Percentiles rank a stretch among this genome's conserved stretches.
Evolutionary conservation across 2,888 invertebrate species (phyloP).

Genomic region (Andrena flavipes): DNA sequence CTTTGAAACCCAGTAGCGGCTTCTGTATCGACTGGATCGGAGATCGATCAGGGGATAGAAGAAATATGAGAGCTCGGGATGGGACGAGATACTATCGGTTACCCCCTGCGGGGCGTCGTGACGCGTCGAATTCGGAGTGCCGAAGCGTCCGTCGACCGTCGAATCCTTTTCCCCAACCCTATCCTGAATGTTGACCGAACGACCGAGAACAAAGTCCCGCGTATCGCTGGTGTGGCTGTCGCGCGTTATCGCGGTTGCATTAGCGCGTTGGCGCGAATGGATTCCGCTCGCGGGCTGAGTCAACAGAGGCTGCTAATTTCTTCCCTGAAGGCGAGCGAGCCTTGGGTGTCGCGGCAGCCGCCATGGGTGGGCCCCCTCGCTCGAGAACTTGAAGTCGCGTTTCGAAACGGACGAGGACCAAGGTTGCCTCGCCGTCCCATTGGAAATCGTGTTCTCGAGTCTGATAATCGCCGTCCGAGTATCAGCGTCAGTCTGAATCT

Average conservation of each 20-base stretch:
- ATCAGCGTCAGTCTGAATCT: background rate
- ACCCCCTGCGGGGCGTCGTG: conserved; percentile 51
- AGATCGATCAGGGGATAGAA: conserved; percentile 6
- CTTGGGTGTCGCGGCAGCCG: conserved; percentile 17
- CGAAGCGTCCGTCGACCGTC: background rate
- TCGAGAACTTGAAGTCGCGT: background rate
- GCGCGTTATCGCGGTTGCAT: conserved; percentile 60
- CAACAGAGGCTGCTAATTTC: conserved; percentile 60
- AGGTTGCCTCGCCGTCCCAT: background rate
- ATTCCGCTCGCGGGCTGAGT: conserved; percentile 56
- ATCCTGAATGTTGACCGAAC: conserved; percentile 30
- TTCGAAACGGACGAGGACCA: background rate
- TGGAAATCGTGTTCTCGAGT: background rate
- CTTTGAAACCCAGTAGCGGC: conserved; percentile 15
- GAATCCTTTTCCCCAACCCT: background rate
- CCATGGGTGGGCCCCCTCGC: conserved; percentile 43
- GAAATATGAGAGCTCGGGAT: background rate
- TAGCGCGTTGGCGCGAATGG: conserved; percentile 63
- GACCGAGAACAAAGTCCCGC: conserved; percentile 65
- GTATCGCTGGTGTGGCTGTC: conserved; percentile 53
- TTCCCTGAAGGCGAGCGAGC: conserved; percentile 39
- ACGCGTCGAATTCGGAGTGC: conserved; percentile 46
- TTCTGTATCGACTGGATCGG: conserved; percentile 11
- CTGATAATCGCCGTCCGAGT: too few relatives aligned
- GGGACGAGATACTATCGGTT: conserved; percentile 44